These are phyloP conservation scores for Scaptomyza graminum DNA, from an alignment of 1,140 invertebrate genomes.

Conservation along the genomic window DNA sequence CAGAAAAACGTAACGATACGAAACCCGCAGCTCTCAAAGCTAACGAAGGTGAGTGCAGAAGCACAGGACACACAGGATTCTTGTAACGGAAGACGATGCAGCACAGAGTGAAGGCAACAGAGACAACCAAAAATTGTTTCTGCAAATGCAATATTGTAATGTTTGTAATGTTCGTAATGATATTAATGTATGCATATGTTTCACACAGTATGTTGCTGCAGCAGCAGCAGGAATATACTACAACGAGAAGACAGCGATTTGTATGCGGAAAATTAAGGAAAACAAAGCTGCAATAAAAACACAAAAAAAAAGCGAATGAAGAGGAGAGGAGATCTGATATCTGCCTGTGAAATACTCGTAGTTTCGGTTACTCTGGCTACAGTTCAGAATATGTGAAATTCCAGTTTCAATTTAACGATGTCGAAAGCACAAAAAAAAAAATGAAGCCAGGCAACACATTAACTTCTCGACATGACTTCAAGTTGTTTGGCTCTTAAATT, in stretches of 20 bases:
- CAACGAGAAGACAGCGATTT: slow-evolving; percentile 42
- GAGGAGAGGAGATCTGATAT: background rate
- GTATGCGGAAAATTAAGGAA: slow-evolving; percentile 59
- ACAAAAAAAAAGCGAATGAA: too few relatives aligned
- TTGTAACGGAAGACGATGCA: slow-evolving; percentile 54
- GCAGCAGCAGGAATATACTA: slow-evolving; percentile 17
- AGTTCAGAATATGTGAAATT: slow-evolving; percentile 12
- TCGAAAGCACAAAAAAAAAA: background rate
- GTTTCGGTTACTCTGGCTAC: slow-evolving; percentile 1
- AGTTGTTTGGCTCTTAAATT: background rate
- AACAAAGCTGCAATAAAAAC: slow-evolving; percentile 33
- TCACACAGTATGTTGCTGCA: slow-evolving; percentile 58
- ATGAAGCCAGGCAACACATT: background rate
- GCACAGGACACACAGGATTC: slow-evolving; percentile 47
- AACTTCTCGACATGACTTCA: background rate
- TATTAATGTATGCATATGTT: slow-evolving; percentile 78
- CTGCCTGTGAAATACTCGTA: slow-evolving; percentile 4
- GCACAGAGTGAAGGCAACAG: background rate
- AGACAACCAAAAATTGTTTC: slow-evolving; percentile 50
- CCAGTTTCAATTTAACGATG: slow-evolving; percentile 1
- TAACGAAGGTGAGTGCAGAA: slow-evolving; percentile 45
- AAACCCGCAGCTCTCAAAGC: slow-evolving; percentile 49
- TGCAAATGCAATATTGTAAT: slow-evolving; percentile 78
- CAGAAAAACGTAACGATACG: slow-evolving; percentile 23
- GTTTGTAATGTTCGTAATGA: slow-evolving; percentile 51